These are phyloP conservation scores for Cepaea nemoralis DNA, from an alignment of 1,140 invertebrate species.

Conservation along the genomic window DNA sequence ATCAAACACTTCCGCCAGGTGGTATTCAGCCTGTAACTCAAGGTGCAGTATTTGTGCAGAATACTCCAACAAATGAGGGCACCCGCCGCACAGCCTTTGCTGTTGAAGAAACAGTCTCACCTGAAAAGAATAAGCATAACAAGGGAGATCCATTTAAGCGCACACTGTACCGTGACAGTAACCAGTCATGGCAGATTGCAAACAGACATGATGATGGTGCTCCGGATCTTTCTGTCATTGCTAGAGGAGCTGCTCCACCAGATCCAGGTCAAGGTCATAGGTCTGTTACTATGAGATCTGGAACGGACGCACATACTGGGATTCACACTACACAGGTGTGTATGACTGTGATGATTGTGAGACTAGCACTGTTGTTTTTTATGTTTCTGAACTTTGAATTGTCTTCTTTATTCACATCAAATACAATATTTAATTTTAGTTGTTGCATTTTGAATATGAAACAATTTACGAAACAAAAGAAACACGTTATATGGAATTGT, in stretches of 20 bases:
- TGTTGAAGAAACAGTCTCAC: slow-evolving; percentile 30
- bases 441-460: too few species aligned
- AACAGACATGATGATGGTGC: slow-evolving; percentile 48
- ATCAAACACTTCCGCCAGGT: slow-evolving; percentile 44
- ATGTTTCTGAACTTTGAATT: too few species aligned
- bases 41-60: slow-evolving; percentile 54
- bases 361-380: too few species aligned
- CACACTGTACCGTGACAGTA: slow-evolving; percentile 1
- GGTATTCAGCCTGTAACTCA: slow-evolving; percentile 40
- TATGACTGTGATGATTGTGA: too few species aligned
- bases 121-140: background rate
- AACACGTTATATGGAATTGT: too few species aligned
- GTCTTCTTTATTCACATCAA: too few species aligned
- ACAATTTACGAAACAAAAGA: too few species aligned
- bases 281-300: slow-evolving; percentile 54
- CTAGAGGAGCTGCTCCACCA: slow-evolving; percentile 48
- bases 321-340: slow-evolving; percentile 55
- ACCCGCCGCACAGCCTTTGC: slow-evolving; percentile 49
- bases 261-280: slow-evolving; percentile 54
- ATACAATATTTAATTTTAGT: too few species aligned
- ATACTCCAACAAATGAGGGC: slow-evolving; percentile 49
- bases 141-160: slow-evolving; percentile 4
- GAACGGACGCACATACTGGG: slow-evolving; percentile 53
- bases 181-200: background rate
- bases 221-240: slow-evolving; percentile 47